Evolutionary conservation across 2,888 invertebrate species (phyloP).

Genomic region (Pammene aurita): DNA sequence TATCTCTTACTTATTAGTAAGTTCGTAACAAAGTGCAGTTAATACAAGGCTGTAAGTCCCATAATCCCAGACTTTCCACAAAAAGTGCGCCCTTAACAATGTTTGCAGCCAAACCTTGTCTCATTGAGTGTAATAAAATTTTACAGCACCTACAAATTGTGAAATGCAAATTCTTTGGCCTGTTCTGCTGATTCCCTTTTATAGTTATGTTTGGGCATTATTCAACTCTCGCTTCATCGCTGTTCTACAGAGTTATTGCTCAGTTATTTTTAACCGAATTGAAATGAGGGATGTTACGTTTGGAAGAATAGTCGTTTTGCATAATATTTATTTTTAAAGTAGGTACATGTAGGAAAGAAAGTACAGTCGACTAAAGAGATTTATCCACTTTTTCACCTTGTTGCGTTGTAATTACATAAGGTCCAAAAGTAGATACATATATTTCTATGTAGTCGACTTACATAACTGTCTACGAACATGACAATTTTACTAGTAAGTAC

Average conservation of each 20-base stretch:
- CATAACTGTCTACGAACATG: no score
- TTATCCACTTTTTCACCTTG: no score
- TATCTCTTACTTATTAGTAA: no score
- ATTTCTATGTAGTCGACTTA: no score
- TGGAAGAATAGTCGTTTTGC: no score
- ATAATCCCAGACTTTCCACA: neutral
- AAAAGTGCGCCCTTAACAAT: conserved; percentile 20
- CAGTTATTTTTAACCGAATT: neutral
- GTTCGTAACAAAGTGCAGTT: neutral
- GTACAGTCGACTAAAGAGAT: no score
- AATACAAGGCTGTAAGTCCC: neutral
- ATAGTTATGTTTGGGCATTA: conserved; percentile 31
- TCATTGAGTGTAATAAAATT: conserved; percentile 37
- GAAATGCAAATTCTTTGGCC: conserved; percentile 37
- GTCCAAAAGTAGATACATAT: no score
- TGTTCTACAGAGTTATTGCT: neutral
- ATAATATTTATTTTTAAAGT: no score
- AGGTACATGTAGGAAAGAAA: no score
- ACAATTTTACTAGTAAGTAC: no score
- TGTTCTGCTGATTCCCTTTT: conserved; percentile 27
- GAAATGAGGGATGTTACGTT: no score
- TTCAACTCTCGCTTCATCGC: conserved; percentile 10
- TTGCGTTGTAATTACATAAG: no score
- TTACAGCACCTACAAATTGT: conserved; percentile 40
- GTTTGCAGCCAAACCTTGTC: conserved; percentile 20